phyloP scores from a whole-genome alignment of 2,888 invertebrate genomes.

The Dynastes maya region DNA sequence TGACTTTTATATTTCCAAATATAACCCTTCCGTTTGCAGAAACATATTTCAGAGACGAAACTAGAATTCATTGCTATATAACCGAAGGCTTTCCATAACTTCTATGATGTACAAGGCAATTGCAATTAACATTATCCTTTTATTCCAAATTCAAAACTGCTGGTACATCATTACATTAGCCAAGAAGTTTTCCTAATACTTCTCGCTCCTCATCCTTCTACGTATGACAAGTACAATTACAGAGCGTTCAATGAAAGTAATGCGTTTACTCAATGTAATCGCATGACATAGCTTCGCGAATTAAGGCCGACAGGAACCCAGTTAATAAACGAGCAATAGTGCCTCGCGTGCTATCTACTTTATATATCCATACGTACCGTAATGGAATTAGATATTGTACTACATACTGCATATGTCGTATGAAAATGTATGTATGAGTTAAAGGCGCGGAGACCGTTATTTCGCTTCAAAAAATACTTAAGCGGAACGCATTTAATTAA shows the following conservation, averaged over 20 bases:
- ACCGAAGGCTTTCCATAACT: not conserved
- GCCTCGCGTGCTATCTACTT: not conserved
- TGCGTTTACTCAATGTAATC: not conserved
- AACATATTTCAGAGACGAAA: not conserved
- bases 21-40: too few species aligned
- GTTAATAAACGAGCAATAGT: not conserved
- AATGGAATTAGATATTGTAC: constrained; percentile 5
- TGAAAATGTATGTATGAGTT: not conserved
- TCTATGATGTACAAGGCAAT: too few species aligned
- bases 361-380: not conserved
- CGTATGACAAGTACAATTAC: not conserved
- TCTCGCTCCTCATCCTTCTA: not conserved
- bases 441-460: not conserved
- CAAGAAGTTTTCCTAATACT: not conserved
- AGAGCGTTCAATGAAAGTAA: not conserved
- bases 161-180: not conserved
- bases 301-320: constrained; percentile 3
- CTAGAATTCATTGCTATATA: not conserved
- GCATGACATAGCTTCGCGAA: not conserved
- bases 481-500: not conserved
- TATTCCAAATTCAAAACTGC: too few species aligned
- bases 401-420: constrained; percentile 4
- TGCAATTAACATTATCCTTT: too few species aligned
- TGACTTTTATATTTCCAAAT: too few species aligned
- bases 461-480: not conserved